Conservation (phyloP, 2,113 vertebrate species). For the Bujurquina vittata region DNA sequence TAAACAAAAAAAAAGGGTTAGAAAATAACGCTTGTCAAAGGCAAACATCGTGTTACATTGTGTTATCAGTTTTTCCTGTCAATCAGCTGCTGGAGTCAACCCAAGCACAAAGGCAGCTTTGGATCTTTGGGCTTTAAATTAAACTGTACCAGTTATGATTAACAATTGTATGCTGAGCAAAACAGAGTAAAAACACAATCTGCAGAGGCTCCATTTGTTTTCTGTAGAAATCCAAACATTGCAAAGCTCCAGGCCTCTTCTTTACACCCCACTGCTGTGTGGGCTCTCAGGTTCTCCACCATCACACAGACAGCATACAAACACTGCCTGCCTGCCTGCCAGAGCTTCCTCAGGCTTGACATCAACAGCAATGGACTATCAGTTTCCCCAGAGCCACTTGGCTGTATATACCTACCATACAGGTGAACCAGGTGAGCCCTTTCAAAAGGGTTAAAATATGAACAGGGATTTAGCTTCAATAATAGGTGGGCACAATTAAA, state of each 20-base stretch:
- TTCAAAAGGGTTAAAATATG: background rate
- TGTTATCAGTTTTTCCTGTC: background rate
- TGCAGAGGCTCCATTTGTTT: background rate
- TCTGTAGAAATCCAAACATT: slow-evolving; percentile 3
- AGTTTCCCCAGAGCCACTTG: background rate
- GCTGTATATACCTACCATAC: background rate
- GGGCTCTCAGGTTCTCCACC: slow-evolving; percentile 10
- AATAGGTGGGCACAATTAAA: slow-evolving; percentile 7
- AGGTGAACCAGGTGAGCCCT: slow-evolving; percentile 20
- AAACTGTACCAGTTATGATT: too few species aligned
- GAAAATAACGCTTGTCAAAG: too few species aligned
- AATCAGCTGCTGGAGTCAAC: background rate
- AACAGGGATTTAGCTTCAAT: background rate
- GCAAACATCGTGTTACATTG: background rate
- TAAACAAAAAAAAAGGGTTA: too few species aligned
- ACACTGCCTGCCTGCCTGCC: background rate
- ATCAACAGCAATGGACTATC: slow-evolving; percentile 29
- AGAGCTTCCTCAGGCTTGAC: background rate
- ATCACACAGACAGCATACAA: slow-evolving; percentile 7
- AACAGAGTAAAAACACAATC: background rate
- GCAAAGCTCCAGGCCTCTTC: background rate
- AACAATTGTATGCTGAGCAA: background rate
- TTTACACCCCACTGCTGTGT: slow-evolving; percentile 22
- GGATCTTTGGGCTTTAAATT: background rate
- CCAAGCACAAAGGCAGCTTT: background rate